Evolutionary conservation across 2,113 vertebrate species (phyloP).

Genomic region (Origma solitaria): DNA sequence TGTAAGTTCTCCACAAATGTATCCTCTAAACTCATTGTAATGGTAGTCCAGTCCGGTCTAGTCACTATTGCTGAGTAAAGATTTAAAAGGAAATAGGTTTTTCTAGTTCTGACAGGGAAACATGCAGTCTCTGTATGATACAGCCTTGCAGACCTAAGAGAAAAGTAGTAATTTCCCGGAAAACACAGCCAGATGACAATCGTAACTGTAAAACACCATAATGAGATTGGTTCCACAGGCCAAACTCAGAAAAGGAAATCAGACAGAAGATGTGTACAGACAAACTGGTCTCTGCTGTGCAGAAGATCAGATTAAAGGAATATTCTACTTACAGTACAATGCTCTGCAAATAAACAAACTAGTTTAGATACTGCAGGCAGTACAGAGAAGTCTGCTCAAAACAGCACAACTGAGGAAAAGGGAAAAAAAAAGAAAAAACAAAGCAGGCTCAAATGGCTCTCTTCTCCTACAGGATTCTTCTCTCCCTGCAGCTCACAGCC

Average conservation of each 20-base stretch:
- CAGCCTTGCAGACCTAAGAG: background rate
- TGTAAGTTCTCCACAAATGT: background rate
- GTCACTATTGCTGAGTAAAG: background rate
- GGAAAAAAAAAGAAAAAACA: background rate
- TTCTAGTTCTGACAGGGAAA: background rate
- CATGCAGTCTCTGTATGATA: background rate
- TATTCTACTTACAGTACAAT: background rate
- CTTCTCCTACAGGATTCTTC: background rate
- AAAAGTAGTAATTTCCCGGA: background rate
- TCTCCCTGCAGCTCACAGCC: background rate
- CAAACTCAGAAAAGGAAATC: background rate
- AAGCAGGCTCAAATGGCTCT: background rate
- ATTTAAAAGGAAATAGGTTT: background rate
- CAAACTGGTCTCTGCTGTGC: background rate
- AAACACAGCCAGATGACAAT: background rate
- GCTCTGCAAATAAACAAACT: background rate
- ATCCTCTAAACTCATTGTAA: background rate
- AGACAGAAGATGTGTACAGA: background rate
- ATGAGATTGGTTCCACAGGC: background rate
- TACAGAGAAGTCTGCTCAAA: background rate
- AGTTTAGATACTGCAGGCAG: background rate
- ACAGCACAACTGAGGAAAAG: background rate
- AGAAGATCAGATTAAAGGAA: background rate
- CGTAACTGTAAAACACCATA: background rate
- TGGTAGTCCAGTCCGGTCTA: background rate